A percentile compares a stretch with the other conserved stretches of the same genome.
Evolutionary conservation across 2,113 vertebrate genomes (phyloP).

Genomic region (Passerina amoena): DNA sequence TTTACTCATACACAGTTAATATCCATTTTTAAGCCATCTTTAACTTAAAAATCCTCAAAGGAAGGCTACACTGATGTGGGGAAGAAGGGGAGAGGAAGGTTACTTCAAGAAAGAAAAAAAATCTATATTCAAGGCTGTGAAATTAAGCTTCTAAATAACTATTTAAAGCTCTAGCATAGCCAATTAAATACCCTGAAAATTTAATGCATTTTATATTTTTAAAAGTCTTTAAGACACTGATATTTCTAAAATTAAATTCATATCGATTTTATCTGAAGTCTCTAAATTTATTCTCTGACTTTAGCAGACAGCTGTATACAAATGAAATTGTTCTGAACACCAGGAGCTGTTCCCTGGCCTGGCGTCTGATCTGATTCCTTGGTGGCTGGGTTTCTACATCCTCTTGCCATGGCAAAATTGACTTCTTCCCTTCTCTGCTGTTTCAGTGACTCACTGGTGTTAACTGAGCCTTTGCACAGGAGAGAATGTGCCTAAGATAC

Average conservation of each 20-base stretch:
- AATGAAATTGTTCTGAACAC: neutral
- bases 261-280: neutral
- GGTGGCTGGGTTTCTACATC: neutral
- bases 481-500: neutral
- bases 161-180: neutral
- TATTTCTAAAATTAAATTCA: neutral
- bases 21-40: neutral
- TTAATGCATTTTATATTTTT: neutral
- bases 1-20: neutral
- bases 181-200: neutral
- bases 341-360: neutral
- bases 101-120: neutral
- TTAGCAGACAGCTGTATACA: neutral
- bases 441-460: neutral
- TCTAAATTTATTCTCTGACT: neutral
- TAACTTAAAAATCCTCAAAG: neutral
- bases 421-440: neutral
- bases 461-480: neutral
- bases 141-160: neutral
- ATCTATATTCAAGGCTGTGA: neutral
- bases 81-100: rapidly evolving
- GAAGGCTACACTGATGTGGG: neutral
- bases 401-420: neutral
- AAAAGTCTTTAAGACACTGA: neutral
- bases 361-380: neutral